Base-by-base conservation (phyloP, 1,140 invertebrate species). In the Drosophila murphyi region DNA sequence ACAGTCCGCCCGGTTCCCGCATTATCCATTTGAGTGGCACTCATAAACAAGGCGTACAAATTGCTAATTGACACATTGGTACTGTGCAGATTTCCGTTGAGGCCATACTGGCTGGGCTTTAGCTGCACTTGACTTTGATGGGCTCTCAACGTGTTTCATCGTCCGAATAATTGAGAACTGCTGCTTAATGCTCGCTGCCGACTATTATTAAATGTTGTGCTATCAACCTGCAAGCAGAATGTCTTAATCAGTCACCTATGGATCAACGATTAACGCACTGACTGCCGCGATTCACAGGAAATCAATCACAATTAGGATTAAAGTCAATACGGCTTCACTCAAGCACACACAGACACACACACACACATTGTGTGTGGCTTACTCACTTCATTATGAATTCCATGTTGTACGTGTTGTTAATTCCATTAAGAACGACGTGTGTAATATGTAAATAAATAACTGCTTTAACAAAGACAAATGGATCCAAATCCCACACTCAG, bases 21-120 rank as follows among this genome's bases (percentile, higher is more conserved):
- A 62, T 37, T 41, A 45, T 51, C 32, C 54, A 48, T 55, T 31
- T 47, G 47, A 57, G 37, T 43, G 39, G 12, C 3, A 54, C 47
- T 68, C 73, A 64, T 76, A 75, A 70, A 82, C 80, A 82, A 76
- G 83, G 72, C 51, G 77, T 77, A 73, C 72, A 76, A 80, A 85
- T 73, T 83, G 77, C 80, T 83, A 83, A 85, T 85, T 85, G 80
- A 83, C 80, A 83, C 80, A 80, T 80, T 80, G 82, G 55, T 54
- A 79, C 64, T 85, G 62, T 72, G 76, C 68, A 80, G 77, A 65
- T 35, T 56, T 60, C 20, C 39, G 41, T 31, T 29, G 29, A 12
- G n/a, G 8, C 7, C 28, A 5, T 43, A 12, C 12, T 20, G 50
- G 52, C 34, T 41, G 43, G 35, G 20, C 55, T 61, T 35, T 50